Evolutionary conservation across 2,888 invertebrate genomes (phyloP), one percentile per base, ranked within the genome.

Genomic region (Lasioglossum oenotherae): DNA sequence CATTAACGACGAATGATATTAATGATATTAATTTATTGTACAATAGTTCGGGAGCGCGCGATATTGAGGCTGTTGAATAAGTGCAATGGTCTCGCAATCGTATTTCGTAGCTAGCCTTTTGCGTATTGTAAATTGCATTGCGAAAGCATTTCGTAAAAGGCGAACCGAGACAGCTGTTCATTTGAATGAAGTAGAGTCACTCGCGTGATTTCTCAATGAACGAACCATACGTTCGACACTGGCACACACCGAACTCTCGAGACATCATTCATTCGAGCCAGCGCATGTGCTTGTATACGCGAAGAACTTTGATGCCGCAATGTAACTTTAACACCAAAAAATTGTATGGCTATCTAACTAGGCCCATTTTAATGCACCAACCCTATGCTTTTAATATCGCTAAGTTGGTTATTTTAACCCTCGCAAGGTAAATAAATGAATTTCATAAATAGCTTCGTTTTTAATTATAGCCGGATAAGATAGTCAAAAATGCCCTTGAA

Each of bases 101-200:
- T n/a, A 31, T 31, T 31, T 64, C 31, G 64, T 31, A n/a, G 64
- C 31, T 31, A 64, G 35, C 35, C 67, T 67, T 35, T 67, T 35
- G 67, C 67, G 23, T 67, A 67, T 67, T 67, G 67, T 27, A 41
- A 73, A 53, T 53, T 53, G 53, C 53, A 73, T 31, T n/a, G 73
- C 6, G 44, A 27, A 35, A 74, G 74, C 49, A 53, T 74, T 74
- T 69, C 69, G 69, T 69, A n/a, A 69, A 69, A 69, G 38, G 35
- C 23, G 69, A 69, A n/a, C 38, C 23, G 69, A 38, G 41, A 38
- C 69, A 38, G 69, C 38, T 69, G 41, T 69, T 69, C 69, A 35
- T 69, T 69, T 38, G 69, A 69, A 69, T 38, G 69, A 31, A 31
- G 23, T 35, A n/a, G 69, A 23, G 69, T 69, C 16, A 31, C 19